Base-by-base conservation (phyloP, 2,888 invertebrate genomes). In the Blomia tropicalis region DNA sequence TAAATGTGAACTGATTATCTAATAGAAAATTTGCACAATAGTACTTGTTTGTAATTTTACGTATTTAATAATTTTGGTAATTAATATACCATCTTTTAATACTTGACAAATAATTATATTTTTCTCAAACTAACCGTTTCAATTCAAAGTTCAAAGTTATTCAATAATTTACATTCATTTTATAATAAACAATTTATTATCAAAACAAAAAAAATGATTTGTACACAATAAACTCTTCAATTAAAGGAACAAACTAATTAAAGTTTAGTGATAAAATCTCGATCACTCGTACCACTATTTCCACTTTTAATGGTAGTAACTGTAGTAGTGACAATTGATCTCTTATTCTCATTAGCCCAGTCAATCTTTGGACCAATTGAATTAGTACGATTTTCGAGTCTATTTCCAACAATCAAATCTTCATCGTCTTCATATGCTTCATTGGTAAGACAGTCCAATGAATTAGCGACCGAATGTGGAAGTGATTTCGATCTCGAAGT, bases 341-440 rank as follows among this genome's bases (percentile, higher is more conserved):
- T 7, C n/a, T 7, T 11, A 25, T 27, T n/a, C 14, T 27, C 27
- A 25, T 27, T 47, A 19, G 14, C 22, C 22, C 23, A 25, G n/a
- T 11, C n/a, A 11, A 14, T 7, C 27, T 47, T 22, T 14, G 22
- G 14, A 14, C 51, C 53, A 7, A 7, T 5, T 7, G 11, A n/a
- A 54, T 27, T n/a, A n/a, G n/a, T n/a, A n/a, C n/a, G 47, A 44
- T 19, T 5, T 7, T 44, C 11, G 2, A n/a, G 14, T n/a, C 14
- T 25, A 22, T 47, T 14, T 17, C 17, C 58, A 14, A 30, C 54
- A 54, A 36, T 43, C 43, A 43, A 43, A 43, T 36, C 43, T 19
- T 43, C 43, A 59, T 59, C 59, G 23, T 59, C 43, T n/a, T 36
- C 59, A 22, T 36, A 59, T 4, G 43, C 59, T 29, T 59, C 59